Base-by-base conservation (phyloP, 2,797 vertebrate species). In the Tapera naevia region DNA sequence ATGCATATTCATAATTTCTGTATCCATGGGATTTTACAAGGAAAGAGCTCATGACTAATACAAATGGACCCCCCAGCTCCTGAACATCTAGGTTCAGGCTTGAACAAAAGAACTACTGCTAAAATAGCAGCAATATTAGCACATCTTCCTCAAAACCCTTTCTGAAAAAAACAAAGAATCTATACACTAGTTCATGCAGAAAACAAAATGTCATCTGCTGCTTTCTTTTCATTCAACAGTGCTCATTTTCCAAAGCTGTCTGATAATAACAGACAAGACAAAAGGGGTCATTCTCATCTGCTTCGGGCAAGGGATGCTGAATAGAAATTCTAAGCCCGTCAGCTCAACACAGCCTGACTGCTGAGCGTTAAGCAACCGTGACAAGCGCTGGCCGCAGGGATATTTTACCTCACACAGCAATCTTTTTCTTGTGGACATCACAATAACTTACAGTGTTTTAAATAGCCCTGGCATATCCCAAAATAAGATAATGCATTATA, bases 111-210 rank as follows among this genome's bases (percentile, higher is more conserved):
- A 89, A n/a, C 58, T 70, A 58, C 76, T 93, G 80, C 72, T 85
- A 67, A 72, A 93, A 87, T 9, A 80, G 69, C 92, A 93, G 84
- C 65, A 80, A 62, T 91, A 93, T 79, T 79, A 90, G 56, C 85
- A 94, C 56, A 76, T 94, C 83, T 88, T 91, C 69, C 93, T 51
- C 67, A 88, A 95, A 91, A 70, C 30, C 45, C 21, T 17, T 6
- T 70, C 86, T 62, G 74, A 57, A 76, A 95, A 94, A 95, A 94
- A 96, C 95, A 96, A 96, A 93, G 94, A 91, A 71, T 30, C 93
- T 39, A 94, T 17, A 91, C 86, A 96, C 13, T 13, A 53, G 80
- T 21, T 85, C 48, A 12, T 22, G 67, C 54, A 93, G 78, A 94
- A 96, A 96, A 94, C 94, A 94, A 91, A 93, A 91, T 86, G 90